Evolutionary conservation across 2,797 vertebrate species (phyloP), one percentile per base, ranked within the genome.

Genomic region (Anabacerthia variegaticeps): DNA sequence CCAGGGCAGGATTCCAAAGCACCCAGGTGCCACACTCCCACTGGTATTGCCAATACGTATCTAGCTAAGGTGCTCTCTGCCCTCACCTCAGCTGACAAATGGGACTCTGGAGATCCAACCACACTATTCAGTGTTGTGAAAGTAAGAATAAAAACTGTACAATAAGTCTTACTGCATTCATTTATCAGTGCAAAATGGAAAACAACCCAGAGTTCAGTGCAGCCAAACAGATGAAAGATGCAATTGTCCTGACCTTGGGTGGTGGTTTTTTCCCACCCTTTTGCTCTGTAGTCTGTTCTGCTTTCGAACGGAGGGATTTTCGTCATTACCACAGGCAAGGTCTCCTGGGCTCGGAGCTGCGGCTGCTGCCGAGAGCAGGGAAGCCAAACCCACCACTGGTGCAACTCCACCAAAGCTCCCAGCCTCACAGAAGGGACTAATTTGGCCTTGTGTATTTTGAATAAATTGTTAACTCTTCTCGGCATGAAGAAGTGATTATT

Each of bases 381-480:
- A 36, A 90, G 92, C 92, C 94, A 92, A 84, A 93, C 34, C 80
- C 88, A 93, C 56, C 5, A 7, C 77, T 85, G 91, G 79, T 96
- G 85, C 93, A 87, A 82, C 94, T 95, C 91, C 89, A 94, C 95
- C 88, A 95, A 68, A 85, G 82, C 93, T 85, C 72, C 78, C 78
- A 94, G 93, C 94, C 91, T 95, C 88, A 90, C 95, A 96, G 89
- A 93, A 93, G 82, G 91, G 93, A 95, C 80, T 96, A 95, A 97
- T 97, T 96, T 94, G 96, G 95, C 94, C 91, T 95, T 95, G 96
- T 95, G 96, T 84, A 74, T 97, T 98, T 96, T 85, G 97, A 97
- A 97, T 98, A 98, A 98, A 98, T 89, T 97, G 98, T 98, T 98
- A 98, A 98, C 97, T 98, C 98, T 98, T 97, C 97, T 98, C 97